Evolutionary conservation across 2,888 invertebrate genomes (phyloP).

Genomic region (Polydrusus pterygomalis): DNA sequence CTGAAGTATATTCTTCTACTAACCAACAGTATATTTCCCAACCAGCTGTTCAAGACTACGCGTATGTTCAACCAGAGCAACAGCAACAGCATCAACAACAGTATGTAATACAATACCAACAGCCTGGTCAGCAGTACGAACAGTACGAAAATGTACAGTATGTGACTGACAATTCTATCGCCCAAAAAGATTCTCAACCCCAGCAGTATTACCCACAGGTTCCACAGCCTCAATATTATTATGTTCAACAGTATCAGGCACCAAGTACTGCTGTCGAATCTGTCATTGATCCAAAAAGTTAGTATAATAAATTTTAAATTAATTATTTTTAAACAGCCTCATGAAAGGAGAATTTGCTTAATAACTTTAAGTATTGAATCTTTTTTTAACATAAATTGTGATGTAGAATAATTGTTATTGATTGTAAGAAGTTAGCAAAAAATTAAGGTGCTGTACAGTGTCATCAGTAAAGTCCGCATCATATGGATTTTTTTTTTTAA

Average conservation of each 20-base stretch:
- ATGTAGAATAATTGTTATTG: too few species aligned
- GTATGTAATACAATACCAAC: slow-evolving; percentile 24
- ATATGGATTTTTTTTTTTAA: too few species aligned
- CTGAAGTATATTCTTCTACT: slow-evolving; percentile 57
- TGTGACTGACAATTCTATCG: slow-evolving; percentile 65
- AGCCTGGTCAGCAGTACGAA: slow-evolving; percentile 62
- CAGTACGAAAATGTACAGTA: slow-evolving; percentile 65
- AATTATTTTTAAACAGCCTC: too few species aligned
- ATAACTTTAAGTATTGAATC: too few species aligned
- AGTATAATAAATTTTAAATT: neutral
- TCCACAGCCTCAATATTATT: slow-evolving; percentile 63
- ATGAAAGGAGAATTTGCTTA: too few species aligned
- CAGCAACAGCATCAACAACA: too few species aligned
- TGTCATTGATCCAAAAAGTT: slow-evolving; percentile 67
- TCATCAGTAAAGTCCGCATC: too few species aligned
- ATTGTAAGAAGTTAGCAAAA: too few species aligned
- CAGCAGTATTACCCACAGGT: slow-evolving; percentile 52
- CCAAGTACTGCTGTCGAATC: slow-evolving; percentile 66
- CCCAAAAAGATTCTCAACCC: slow-evolving; percentile 45
- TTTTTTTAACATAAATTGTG: too few species aligned
- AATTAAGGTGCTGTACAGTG: too few species aligned
- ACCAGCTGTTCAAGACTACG: neutral
- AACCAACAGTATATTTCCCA: slow-evolving; percentile 33
- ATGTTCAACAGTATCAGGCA: slow-evolving; percentile 66
- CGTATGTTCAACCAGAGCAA: too few species aligned